A percentile compares a stretch with the other conserved stretches of the same genome.
Conservation (phyloP, 2,888 invertebrate species). For the Hyposoter didymator region DNA sequence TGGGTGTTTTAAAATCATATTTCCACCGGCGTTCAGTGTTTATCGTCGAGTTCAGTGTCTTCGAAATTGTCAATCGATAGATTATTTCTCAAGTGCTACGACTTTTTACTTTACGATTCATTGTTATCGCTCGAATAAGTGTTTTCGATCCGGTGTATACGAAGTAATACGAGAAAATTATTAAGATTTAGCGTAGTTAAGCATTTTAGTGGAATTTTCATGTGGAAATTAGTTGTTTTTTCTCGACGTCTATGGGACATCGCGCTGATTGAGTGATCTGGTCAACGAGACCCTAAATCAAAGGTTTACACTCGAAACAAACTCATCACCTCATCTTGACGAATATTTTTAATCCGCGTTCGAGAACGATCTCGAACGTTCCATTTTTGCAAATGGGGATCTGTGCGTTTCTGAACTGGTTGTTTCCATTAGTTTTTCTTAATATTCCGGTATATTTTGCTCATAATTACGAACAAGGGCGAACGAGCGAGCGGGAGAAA, state of each 20-base stretch:
- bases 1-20: conserved; percentile 32
- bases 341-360: not conserved
- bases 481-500: conserved; percentile 2
- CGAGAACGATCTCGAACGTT: not conserved
- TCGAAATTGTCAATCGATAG: conserved; percentile 17
- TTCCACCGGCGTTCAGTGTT: conserved; percentile 42
- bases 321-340: not conserved
- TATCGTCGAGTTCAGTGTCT: conserved; percentile 54
- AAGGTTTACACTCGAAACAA: conserved; percentile 39
- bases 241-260: conserved; percentile 5
- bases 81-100: conserved; percentile 19
- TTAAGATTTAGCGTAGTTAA: not conserved
- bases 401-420: conserved; percentile 33
- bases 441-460: not conserved
- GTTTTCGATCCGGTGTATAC: conserved; percentile 8
- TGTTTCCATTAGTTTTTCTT: not conserved
- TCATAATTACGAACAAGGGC: not conserved
- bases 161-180: conserved; percentile 11
- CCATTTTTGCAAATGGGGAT: conserved; percentile 20
- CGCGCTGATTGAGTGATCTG: conserved; percentile 23
- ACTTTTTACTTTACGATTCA: conserved; percentile 9
- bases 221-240: conserved; percentile 12
- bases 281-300: conserved; percentile 59
- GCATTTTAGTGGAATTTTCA: not conserved
- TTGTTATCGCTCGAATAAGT: conserved; percentile 9